Base-by-base conservation (phyloP, 2,113 vertebrate species). In the Malurus elegans region DNA sequence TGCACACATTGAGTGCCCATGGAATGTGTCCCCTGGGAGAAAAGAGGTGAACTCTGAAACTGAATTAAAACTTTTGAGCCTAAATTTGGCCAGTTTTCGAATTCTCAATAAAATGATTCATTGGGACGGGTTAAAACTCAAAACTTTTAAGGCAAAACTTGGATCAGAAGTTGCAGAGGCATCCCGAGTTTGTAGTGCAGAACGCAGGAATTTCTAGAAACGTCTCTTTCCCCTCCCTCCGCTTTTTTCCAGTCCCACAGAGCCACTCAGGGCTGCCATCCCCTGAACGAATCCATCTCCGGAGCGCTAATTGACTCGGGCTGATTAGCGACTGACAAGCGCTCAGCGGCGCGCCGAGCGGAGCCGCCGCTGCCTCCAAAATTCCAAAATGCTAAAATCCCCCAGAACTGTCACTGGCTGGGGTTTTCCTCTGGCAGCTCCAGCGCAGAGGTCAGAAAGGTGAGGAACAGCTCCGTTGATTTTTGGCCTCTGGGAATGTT, bases 271-370 rank as follows among this genome's bases (percentile, higher is more conserved):
- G 32, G 79, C 90, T 83, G 90, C 86, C 90, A 70, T 16, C n/a
- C 23, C 18, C 67, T 5, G 47, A 82, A 13, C 32, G 80, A 79
- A 83, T 54, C 79, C 82, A 65, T 5, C 48, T 36, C 12, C 45
- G 69, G 81, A 85, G 48, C 78, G 18, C 88, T 95, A 93, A 96
- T 94, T 94, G 92, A 92, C 88, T 93, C 38, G 0, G 3, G 42
- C 85, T 94, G 87, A 95, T 95, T 94, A 95, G 92, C 90, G 90
- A 19, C 54, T 82, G 84, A 61, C 84, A 91, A 90, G 78, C 36
- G 42, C 78, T 91, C 81, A 31, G 84, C 5, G 89, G 62, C 64
- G 81, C 62, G 3, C 62, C 38, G 53, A 92, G 28, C 64, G 61
- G 61, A 76, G 24, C 65, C 53, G 12, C 65, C 7, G 50, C 60